Evolutionary conservation across 2,797 vertebrate species (phyloP).

Genomic region (Halcyon smyrnensis): DNA sequence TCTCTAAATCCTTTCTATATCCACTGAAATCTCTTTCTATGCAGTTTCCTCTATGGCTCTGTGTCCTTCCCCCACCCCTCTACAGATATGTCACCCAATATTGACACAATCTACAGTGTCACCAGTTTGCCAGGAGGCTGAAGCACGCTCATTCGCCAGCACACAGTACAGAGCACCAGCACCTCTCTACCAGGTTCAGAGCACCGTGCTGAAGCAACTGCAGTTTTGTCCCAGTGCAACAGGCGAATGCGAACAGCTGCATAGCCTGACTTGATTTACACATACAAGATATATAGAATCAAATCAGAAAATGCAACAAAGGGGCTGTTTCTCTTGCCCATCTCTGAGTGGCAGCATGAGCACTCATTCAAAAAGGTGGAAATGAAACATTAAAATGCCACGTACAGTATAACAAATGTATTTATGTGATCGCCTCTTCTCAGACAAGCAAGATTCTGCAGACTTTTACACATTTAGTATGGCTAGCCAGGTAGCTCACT

Average conservation of each 20-base stretch:
- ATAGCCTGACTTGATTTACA: neutral
- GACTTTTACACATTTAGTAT: neutral
- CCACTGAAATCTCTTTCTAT: neutral
- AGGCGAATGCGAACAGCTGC: fast-evolving
- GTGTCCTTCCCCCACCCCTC: neutral
- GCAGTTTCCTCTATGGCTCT: neutral
- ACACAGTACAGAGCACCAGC: neutral
- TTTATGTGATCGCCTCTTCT: neutral
- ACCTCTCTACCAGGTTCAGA: neutral
- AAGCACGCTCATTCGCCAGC: fast-evolving
- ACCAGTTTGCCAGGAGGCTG: neutral
- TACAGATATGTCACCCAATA: neutral
- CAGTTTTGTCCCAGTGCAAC: neutral
- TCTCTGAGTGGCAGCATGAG: neutral
- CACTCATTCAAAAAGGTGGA: neutral
- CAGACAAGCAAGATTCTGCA: neutral
- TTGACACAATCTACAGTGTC: neutral
- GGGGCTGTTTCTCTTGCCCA: neutral
- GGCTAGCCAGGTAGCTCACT: neutral
- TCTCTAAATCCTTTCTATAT: neutral
- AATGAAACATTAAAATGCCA: slow-evolving; percentile 11
- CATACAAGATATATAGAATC: neutral
- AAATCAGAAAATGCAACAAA: neutral
- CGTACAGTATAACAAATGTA: neutral
- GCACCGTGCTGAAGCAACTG: fast-evolving